Conservation (phyloP, 2,113 vertebrate species). For the Orycteropus afer region DNA sequence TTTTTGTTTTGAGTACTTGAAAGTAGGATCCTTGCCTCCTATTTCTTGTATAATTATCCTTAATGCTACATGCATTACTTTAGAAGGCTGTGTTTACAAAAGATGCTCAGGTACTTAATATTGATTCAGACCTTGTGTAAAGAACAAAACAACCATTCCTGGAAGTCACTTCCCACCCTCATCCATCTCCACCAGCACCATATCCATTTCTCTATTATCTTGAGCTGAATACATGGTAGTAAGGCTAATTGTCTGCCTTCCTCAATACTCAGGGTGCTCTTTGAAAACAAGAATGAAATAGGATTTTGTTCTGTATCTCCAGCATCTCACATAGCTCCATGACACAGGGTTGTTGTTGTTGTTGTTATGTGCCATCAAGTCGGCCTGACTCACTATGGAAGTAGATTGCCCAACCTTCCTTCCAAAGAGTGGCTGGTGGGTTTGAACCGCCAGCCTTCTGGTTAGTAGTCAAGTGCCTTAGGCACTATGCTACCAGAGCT, state of each 20-base stretch:
- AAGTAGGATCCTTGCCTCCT: not conserved
- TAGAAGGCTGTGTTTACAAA: no score
- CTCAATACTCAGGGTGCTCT: not conserved
- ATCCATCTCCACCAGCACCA: not conserved
- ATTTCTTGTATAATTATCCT: not conserved
- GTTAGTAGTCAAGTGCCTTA: no score
- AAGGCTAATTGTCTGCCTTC: not conserved
- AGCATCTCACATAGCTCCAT: not conserved
- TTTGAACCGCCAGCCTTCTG: no score
- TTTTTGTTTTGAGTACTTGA: not conserved
- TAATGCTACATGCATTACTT: not conserved
- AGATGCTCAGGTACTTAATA: not conserved
- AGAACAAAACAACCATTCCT: slow-evolving; percentile 14
- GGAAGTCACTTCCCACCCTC: not conserved
- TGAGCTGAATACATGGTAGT: not conserved
- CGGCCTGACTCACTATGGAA: no score
- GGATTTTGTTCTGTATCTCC: not conserved
- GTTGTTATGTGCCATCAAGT: no score
- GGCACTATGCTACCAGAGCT: no score
- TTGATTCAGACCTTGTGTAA: not conserved
- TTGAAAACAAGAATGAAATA: slow-evolving; percentile 18
- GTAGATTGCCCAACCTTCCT: no score
- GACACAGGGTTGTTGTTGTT: not conserved
- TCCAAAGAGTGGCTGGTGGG: no score
- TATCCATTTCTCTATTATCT: not conserved